Conservation (phyloP, 2,113 vertebrate genomes). For the Emydura subglobosa region DNA sequence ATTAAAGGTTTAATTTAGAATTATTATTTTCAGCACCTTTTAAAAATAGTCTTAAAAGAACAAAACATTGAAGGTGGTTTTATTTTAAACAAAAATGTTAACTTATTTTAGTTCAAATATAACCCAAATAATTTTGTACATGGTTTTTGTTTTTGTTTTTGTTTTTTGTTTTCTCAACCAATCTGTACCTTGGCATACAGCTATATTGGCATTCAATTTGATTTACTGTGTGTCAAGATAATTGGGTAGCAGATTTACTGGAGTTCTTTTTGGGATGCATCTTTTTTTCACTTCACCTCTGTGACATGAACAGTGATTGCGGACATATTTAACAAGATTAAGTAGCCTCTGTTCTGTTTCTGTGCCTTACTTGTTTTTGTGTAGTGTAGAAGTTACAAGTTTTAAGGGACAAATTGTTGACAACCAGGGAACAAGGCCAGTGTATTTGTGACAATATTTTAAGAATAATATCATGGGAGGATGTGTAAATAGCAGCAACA, state of each 20-base stretch:
- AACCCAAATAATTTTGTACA: neutral
- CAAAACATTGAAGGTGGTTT: neutral
- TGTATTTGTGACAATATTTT: neutral
- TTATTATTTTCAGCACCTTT: slow-evolving; percentile 1
- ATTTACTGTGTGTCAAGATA: slow-evolving; percentile 27
- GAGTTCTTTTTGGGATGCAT: neutral
- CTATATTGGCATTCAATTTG: slow-evolving; percentile 26
- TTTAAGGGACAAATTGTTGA: slow-evolving; percentile 8
- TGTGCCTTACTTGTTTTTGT: neutral
- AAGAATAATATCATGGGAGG: neutral
- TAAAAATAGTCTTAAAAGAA: neutral
- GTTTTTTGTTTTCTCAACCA: neutral
- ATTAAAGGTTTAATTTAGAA: slow-evolving; percentile 47
- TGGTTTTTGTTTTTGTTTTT: neutral
- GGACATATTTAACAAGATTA: slow-evolving; percentile 43
- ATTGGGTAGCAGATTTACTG: slow-evolving; percentile 34
- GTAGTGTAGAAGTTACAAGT: neutral
- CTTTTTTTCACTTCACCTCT: neutral
- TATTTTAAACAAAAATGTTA: neutral
- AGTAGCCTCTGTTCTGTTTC: slow-evolving; percentile 6
- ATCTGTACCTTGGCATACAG: slow-evolving; percentile 8
- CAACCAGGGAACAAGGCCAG: neutral
- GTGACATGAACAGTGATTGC: slow-evolving; percentile 1
- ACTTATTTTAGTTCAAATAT: neutral
- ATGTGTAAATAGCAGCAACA: slow-evolving; percentile 16